Percentiles rank a stretch among this genome's conserved stretches.
These are phyloP conservation scores for Hypomecis atomaria DNA, from an alignment of 2,888 invertebrate species.

Conservation along the genomic window DNA sequence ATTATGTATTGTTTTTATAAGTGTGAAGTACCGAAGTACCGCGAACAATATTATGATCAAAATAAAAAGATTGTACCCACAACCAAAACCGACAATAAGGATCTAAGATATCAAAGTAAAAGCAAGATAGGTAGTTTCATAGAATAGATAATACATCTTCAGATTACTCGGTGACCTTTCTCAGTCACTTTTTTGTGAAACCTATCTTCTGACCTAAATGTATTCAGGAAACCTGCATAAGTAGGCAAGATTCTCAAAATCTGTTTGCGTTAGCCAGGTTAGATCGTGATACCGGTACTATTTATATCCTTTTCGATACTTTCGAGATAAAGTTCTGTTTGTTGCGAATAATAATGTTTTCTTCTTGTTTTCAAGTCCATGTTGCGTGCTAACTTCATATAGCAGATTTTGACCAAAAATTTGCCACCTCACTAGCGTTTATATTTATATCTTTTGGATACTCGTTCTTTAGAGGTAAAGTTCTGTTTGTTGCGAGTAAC, in stretches of 20 bases:
- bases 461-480: not conserved
- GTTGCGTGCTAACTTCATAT: too few relatives aligned
- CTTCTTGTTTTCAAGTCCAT: too few relatives aligned
- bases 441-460: slow-evolving; percentile 2
- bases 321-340: not conserved
- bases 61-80: not conserved
- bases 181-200: slow-evolving; percentile 32
- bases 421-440: too few relatives aligned
- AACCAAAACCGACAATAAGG: slow-evolving; percentile 17
- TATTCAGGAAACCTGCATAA: slow-evolving; percentile 33
- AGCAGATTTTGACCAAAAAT: too few relatives aligned
- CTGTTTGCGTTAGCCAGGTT: slow-evolving; percentile 24
- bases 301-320: slow-evolving; percentile 2
- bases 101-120: slow-evolving; percentile 26
- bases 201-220: slow-evolving; percentile 29
- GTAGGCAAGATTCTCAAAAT: slow-evolving; percentile 20
- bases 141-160: slow-evolving; percentile 38
- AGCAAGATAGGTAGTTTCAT: slow-evolving; percentile 45
- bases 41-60: too few relatives aligned
- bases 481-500: not conserved
- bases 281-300: slow-evolving; percentile 6
- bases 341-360: too few relatives aligned
- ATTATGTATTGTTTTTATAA: too few relatives aligned
- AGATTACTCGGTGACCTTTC: slow-evolving; percentile 39
- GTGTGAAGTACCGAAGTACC: too few relatives aligned